Percentiles rank a stretch among this genome's conserved stretches.
phyloP scores from a whole-genome alignment of 2,888 invertebrate genomes.

The Heliconius charithonia region DNA sequence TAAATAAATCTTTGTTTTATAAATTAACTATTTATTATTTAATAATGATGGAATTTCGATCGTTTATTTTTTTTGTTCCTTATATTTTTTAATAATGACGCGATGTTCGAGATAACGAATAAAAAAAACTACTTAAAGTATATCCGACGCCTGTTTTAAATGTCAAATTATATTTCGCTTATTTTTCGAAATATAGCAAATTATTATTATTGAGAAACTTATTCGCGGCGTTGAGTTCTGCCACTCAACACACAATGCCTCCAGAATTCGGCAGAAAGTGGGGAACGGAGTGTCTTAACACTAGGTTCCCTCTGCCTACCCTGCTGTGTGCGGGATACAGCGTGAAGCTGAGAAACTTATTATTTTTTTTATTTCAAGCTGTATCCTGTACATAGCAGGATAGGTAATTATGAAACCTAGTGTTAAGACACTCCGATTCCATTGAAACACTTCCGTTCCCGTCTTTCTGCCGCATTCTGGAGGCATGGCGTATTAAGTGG shows the following conservation, averaged over 20 bases:
- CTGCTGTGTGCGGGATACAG: no score
- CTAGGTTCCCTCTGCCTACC: no score
- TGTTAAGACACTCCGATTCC: neutral
- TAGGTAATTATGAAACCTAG: neutral
- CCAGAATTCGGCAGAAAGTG: no score
- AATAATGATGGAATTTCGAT: constrained; percentile 1
- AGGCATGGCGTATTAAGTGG: neutral
- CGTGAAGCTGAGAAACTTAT: no score
- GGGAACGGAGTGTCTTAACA: no score
- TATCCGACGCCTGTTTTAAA: neutral
- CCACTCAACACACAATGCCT: no score
- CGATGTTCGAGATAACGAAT: neutral
- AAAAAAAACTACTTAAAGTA: neutral
- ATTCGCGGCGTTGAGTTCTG: no score
- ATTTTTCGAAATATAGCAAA: no score
- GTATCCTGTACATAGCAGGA: no score
- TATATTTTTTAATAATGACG: neutral
- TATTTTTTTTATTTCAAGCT: no score
- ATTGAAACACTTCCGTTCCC: neutral
- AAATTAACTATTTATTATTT: constrained; percentile 4
- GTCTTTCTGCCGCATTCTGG: neutral
- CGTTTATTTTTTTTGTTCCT: neutral
- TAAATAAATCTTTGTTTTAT: constrained; percentile 17
- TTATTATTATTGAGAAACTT: no score
- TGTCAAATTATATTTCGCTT: neutral